phyloP scores from a whole-genome alignment of 2,113 vertebrate species.

The Onychostruthus taczanowskii region DNA sequence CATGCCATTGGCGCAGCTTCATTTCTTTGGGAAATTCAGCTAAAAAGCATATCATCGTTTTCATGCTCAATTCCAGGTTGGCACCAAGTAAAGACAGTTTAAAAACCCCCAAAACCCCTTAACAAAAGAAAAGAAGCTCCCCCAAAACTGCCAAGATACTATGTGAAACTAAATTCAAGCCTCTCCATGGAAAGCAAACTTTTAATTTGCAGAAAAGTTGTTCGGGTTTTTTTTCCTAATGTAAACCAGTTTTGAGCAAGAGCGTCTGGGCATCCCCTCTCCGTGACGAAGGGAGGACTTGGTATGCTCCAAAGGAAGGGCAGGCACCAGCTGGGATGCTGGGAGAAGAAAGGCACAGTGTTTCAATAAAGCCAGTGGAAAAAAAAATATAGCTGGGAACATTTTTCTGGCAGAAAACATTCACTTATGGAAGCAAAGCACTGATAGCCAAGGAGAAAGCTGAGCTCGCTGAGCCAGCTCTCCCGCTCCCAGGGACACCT shows the following conservation, averaged over 20 bases:
- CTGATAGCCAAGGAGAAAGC: constrained; percentile 37
- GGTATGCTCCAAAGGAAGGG: neutral
- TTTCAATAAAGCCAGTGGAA: constrained; percentile 38
- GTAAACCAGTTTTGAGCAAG: neutral
- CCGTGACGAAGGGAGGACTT: neutral
- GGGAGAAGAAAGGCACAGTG: constrained; percentile 40
- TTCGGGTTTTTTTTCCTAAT: rapidly evolving
- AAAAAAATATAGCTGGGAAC: constrained; percentile 44
- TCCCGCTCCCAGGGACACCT: constrained; percentile 13
- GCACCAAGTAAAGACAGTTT: neutral
- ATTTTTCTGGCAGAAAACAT: constrained; percentile 42
- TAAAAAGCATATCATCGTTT: rapidly evolving
- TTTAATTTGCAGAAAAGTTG: neutral
- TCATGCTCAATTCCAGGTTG: neutral
- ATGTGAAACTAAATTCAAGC: neutral
- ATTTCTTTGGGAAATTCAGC: neutral
- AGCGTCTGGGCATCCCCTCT: neutral
- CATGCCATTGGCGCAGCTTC: neutral
- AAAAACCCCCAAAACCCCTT: rapidly evolving
- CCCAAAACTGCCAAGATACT: neutral
- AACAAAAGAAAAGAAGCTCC: neutral
- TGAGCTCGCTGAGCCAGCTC: neutral
- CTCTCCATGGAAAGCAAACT: neutral
- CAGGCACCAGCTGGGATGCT: neutral
- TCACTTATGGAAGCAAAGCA: neutral